Evolutionary conservation across 2,113 vertebrate species (phyloP).

Genomic region (Clarias batrachus): DNA sequence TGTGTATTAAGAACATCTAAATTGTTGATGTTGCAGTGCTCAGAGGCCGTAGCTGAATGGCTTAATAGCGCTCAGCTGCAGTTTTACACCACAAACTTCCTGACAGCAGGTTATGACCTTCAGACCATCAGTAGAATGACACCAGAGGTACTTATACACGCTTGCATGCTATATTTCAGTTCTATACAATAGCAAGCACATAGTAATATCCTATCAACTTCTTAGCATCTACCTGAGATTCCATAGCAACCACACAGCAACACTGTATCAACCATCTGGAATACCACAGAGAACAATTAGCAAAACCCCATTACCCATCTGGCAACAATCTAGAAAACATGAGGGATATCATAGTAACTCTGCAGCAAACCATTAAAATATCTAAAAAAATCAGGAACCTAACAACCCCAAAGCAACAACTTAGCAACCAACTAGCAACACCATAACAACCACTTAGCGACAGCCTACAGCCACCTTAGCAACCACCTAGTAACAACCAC

Average conservation of each 20-base stretch:
- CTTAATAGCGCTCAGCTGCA: conserved; percentile 96
- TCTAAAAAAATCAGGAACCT: no score
- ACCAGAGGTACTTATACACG: conserved; percentile 80
- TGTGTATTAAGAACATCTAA: not conserved
- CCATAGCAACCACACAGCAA: not conserved
- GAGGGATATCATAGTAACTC: not conserved
- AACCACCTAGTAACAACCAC: not conserved
- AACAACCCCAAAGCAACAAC: not conserved
- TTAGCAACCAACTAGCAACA: not conserved
- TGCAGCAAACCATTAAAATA: not conserved
- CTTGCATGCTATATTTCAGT: conserved; percentile 34
- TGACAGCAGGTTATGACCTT: conserved; percentile 92
- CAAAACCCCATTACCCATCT: not conserved
- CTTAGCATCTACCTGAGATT: not conserved
- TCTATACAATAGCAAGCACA: not conserved
- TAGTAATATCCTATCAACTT: not conserved
- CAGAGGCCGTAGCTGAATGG: conserved; percentile 92
- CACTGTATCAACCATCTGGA: not conserved
- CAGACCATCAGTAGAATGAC: conserved; percentile 96
- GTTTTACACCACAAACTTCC: conserved; percentile 94
- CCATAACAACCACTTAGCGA: no score
- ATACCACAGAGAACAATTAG: not conserved
- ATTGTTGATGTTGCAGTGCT: conserved; percentile 39
- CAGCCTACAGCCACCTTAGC: not conserved
- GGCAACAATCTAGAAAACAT: not conserved